Conservation (phyloP, 2,797 vertebrate genomes). For the Enteromius mattozi region DNA sequence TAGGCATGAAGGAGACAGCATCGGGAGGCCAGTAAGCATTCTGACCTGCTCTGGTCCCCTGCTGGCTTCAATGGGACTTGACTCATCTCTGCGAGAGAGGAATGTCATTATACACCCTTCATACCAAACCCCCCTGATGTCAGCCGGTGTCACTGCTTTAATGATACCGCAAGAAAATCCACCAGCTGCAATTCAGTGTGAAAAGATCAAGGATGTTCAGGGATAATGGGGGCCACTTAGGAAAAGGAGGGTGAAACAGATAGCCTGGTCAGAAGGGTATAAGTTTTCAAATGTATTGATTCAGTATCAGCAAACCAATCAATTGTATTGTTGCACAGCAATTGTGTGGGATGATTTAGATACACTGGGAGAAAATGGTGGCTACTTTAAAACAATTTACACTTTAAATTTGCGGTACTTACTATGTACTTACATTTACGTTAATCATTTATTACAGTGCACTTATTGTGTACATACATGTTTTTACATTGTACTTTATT, state of each 20-base stretch:
- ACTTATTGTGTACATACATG: background rate
- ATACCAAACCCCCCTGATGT: conserved; percentile 63
- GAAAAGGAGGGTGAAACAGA: conserved; percentile 53
- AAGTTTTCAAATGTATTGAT: conserved; percentile 69
- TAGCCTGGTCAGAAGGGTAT: conserved; percentile 67
- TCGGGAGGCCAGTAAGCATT: conserved; percentile 48
- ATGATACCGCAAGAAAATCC: conserved; percentile 79
- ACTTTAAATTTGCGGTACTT: background rate
- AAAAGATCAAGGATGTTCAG: conserved; percentile 80
- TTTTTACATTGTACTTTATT: background rate
- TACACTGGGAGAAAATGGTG: background rate
- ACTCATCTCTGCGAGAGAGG: conserved; percentile 82
- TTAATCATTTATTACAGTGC: background rate
- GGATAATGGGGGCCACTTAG: conserved; percentile 66
- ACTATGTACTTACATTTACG: background rate
- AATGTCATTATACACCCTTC: conserved; percentile 81
- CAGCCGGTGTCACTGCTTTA: conserved; percentile 75
- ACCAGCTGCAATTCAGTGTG: conserved; percentile 70
- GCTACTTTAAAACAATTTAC: background rate
- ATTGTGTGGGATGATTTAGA: background rate
- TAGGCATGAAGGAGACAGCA: conserved; percentile 42
- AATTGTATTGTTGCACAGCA: background rate
- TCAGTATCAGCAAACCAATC: conserved; percentile 62
- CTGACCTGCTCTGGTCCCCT: conserved; percentile 67
- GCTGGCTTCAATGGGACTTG: conserved; percentile 74